These are phyloP conservation scores for Hemichromis elongatus DNA, from an alignment of 2,113 vertebrate species.

Conservation along the genomic window DNA sequence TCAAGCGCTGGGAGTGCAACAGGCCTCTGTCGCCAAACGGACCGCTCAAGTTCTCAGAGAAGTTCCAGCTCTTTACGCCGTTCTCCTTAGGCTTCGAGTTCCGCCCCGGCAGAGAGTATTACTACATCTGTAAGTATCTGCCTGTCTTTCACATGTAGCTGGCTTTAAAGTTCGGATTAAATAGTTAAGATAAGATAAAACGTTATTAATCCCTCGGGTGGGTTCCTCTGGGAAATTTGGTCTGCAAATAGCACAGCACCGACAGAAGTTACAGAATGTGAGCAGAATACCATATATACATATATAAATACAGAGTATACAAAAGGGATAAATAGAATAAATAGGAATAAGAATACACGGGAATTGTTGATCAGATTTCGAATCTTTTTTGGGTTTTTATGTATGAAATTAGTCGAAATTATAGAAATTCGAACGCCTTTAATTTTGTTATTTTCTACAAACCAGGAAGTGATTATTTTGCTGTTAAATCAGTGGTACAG, in stretches of 20 bases:
- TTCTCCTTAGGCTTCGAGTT: constrained; percentile 99
- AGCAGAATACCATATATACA: too few species aligned
- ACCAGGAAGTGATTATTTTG: neutral
- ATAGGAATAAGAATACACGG: too few species aligned
- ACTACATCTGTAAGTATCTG: constrained; percentile 96
- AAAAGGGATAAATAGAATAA: too few species aligned
- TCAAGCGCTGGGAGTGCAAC: constrained; percentile 99
- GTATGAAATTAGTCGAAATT: neutral
- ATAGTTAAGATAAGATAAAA: too few species aligned
- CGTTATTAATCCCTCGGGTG: too few species aligned
- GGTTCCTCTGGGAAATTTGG: too few species aligned
- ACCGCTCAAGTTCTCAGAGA: constrained; percentile 97
- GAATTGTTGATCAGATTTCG: neutral
- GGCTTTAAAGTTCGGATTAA: neutral
- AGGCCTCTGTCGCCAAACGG: constrained; percentile 90
- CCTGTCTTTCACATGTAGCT: neutral
- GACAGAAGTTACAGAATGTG: too few species aligned
- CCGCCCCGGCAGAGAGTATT: constrained; percentile 96
- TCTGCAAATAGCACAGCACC: too few species aligned
- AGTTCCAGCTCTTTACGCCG: constrained; percentile 98
- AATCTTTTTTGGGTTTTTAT: neutral
- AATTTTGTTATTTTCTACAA: neutral
- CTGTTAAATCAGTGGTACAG: neutral
- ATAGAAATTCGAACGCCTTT: neutral
- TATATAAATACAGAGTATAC: too few species aligned